Evolutionary conservation across 2,888 invertebrate species (phyloP).

Genomic region (Rotaria sp.): DNA sequence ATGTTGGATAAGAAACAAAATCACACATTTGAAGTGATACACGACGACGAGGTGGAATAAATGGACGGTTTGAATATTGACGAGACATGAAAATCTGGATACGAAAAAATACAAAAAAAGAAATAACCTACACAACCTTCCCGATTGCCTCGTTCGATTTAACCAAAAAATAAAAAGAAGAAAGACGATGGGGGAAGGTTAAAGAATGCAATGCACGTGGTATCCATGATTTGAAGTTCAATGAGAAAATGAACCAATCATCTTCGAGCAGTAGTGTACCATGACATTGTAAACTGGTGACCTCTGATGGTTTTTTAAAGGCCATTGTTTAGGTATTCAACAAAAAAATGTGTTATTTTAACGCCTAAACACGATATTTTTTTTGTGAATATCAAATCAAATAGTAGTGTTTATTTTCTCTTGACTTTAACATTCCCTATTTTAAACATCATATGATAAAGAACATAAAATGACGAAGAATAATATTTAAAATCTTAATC

Average conservation of each 20-base stretch:
- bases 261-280: neutral
- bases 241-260: neutral
- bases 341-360: no score
- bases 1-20: neutral
- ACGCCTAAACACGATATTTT: no score
- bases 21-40: neutral
- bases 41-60: neutral
- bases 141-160: neutral
- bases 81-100: neutral
- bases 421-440: neutral
- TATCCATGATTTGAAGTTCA: neutral
- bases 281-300: neutral
- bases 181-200: neutral
- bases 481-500: no score
- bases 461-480: neutral
- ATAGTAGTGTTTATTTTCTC: neutral
- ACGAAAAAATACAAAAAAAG: neutral
- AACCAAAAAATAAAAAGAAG: neutral
- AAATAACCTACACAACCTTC: neutral
- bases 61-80: neutral
- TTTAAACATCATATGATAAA: neutral
- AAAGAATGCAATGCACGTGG: conserved; percentile 17
- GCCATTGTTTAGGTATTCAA: neutral
- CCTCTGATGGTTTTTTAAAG: neutral
- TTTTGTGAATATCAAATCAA: neutral